Percentiles rank a stretch among this genome's conserved stretches.
phyloP scores from a whole-genome alignment of 2,113 vertebrate genomes.

The Brachypteracias leptosomus region DNA sequence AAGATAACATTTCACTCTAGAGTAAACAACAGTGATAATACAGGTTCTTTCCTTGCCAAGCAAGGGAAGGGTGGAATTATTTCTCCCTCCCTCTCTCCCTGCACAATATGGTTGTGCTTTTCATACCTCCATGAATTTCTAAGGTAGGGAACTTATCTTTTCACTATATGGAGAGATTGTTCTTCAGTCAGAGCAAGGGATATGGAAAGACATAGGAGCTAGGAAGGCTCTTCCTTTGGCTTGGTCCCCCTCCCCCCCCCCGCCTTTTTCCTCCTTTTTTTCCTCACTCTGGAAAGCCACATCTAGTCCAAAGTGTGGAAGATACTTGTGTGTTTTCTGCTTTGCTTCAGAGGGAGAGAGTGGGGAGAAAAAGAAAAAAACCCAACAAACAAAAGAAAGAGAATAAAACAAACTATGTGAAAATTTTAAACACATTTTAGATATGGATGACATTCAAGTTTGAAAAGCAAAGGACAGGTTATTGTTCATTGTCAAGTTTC shows the following conservation, averaged over 20 bases:
- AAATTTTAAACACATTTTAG: neutral
- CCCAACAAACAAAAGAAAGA: no score
- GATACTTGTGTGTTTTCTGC: neutral
- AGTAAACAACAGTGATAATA: neutral
- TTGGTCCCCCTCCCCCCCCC: neutral
- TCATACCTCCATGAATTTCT: neutral
- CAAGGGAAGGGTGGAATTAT: neutral
- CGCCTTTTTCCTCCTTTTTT: neutral
- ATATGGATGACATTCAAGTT: neutral
- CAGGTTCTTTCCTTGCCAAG: neutral
- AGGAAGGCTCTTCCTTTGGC: neutral
- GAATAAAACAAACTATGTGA: neutral
- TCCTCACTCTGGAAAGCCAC: neutral
- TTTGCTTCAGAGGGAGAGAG: neutral
- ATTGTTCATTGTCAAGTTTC: neutral
- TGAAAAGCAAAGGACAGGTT: neutral
- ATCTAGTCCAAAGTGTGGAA: neutral
- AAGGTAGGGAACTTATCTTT: neutral
- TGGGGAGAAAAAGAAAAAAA: no score
- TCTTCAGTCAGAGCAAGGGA: fast-evolving
- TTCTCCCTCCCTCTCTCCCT: neutral
- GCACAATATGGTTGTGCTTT: neutral
- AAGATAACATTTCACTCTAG: neutral
- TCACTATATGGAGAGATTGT: neutral
- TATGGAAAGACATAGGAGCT: neutral